Evolutionary conservation across 2,113 vertebrate genomes (phyloP), one percentile per base, ranked within the genome.

Genomic region (Saguinus midas): DNA sequence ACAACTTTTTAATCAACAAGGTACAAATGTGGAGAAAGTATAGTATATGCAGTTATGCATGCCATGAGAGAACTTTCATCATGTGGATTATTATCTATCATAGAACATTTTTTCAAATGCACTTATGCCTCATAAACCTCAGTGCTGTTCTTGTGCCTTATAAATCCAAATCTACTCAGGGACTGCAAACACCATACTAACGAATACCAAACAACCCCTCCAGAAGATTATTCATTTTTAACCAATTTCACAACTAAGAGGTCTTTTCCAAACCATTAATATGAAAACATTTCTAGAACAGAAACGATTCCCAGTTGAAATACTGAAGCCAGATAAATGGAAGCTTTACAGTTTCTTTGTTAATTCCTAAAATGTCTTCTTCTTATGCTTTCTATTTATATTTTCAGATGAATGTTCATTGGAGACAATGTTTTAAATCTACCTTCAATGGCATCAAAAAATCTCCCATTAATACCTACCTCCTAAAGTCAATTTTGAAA

Each of bases 291-390:
- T 95, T 94, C 48, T 64, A 88, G 50, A 96, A 78, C 8, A 92
- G 52, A 95, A 95, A 85, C 27, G 18, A 90, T 37, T 70, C 14
- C 29, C 50, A 78, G 37, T n/a, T 94, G 32, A 96, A 93, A 25
- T 72, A 91, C 5, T 95, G 70, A 87, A 50, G 37, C 76, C 92
- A 97, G 48, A 94, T 66, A n/a, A 95, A 96, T 70, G 27, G 82
- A 90, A 87, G 45, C 52, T 79, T 93, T 91, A 87, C 68, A 48
- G 9, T 57, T 70, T 68, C 21, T 72, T 81, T 88, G 89, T 57
- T 79, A 89, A 96, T 79, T 94, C 45, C 50, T 58, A 89, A 95
- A 95, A 91, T 55, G 32, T 48, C 61, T 78, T 35, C 21, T 79
- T 91, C 83, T 82, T 70, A 95, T 72, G 58, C 9, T 87, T 96